Base-by-base conservation (phyloP, 2,113 vertebrate species). In the Notothenia rossii region DNA sequence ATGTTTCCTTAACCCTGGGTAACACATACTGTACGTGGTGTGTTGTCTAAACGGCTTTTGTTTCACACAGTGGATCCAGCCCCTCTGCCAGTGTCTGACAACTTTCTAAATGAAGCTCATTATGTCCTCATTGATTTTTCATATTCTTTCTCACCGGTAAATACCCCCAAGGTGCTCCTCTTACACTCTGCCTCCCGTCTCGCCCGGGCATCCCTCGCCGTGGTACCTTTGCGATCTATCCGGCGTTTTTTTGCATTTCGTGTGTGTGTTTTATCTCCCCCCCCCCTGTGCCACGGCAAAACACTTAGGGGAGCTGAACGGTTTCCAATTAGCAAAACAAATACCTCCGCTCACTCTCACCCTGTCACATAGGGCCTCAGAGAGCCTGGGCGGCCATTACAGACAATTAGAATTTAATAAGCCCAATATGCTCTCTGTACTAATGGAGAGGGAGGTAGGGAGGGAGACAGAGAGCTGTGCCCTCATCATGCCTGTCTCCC, bases 301-400 rank as follows among this genome's bases (percentile, higher is more conserved):
- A 88, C 89, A 88, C 90, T 91, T 92, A 89, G 85, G 87, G 84
- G 88, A 91, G 80, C 88, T 77, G 87, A 93, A 93, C 75, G 82
- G 79, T 92, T 91, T 94, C 92, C 90, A 93, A 94, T 94, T 93
- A 93, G 91, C 88, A 90, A 91, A 94, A 93, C 93, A 93, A 93
- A 93, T 92, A 93, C 87, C 88, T 86, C 78, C 62, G 78, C 88
- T 89, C 73, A 82, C 87, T 72, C 83, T 89, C 83, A 69, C 88
- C 82, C 72, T 88, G 87, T 88, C 91, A 88, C 88, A 87, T 59
- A 40, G 83, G 62, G 83, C 90, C 82, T 83, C 83, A 59, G 90
- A 92, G 89, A 89, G 84, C 87, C 83, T 76, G 87, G 83, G 85
- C 72, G 74, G 86, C 87, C 86, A 91, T 92, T 91, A 93, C 84